These are phyloP conservation scores for Buceros bicornis DNA, from an alignment of 2,797 vertebrate genomes.

Conservation along the genomic window DNA sequence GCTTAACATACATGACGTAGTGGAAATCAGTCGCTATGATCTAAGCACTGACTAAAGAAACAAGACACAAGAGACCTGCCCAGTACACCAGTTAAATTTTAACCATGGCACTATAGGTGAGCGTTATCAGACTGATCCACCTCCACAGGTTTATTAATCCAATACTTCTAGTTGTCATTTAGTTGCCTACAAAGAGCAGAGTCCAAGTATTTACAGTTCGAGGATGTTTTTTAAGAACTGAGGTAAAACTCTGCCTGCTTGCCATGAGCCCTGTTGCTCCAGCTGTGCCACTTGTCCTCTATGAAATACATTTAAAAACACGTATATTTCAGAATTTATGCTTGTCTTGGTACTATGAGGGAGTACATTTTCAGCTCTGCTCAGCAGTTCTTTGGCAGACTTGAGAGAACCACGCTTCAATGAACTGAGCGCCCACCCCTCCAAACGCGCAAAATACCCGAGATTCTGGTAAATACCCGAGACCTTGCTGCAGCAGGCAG, in stretches of 20 bases:
- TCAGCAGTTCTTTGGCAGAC: not conserved
- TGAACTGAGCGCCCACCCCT: not conserved
- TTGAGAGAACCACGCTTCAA: not conserved
- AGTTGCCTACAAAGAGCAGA: not conserved
- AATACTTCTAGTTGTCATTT: rapidly evolving
- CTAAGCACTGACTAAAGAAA: not conserved
- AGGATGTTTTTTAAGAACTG: not conserved
- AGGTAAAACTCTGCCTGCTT: not conserved
- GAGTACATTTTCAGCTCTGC: not conserved
- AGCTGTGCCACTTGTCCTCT: not conserved
- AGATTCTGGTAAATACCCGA: not conserved
- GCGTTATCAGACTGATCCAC: not conserved
- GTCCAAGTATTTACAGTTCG: not conserved
- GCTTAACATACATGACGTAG: rapidly evolving
- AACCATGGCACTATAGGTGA: not conserved
- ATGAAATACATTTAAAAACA: rapidly evolving
- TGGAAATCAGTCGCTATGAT: not conserved
- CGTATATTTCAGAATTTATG: no score
- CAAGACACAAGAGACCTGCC: not conserved
- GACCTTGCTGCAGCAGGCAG: not conserved
- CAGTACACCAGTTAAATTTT: not conserved
- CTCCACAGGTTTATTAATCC: not conserved
- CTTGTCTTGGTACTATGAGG: not conserved
- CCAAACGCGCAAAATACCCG: not conserved
- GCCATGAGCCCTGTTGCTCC: not conserved